Percentiles rank a stretch among this genome's conserved stretches.
Conservation (phyloP, 1,140 invertebrate genomes). For the Pseudomyrmex cubaensis region DNA sequence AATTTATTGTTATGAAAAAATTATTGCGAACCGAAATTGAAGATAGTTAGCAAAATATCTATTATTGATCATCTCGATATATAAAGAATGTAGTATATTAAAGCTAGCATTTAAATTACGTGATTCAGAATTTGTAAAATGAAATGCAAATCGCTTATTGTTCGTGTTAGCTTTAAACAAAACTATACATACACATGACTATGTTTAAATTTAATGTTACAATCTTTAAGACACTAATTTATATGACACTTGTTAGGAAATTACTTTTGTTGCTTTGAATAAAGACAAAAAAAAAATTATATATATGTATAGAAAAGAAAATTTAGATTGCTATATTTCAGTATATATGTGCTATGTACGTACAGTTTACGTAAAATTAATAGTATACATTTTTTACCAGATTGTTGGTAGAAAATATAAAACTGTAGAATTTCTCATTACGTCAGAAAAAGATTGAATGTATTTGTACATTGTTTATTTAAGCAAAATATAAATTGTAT, state of each 20-base stretch:
- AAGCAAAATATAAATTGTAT: conserved; percentile 28
- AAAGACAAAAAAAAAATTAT: background rate
- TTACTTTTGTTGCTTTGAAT: conserved; percentile 47
- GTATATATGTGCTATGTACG: conserved; percentile 42
- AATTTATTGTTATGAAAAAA: conserved; percentile 42
- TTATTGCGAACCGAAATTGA: conserved; percentile 34
- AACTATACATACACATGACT: no score
- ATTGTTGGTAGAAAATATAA: conserved; percentile 20
- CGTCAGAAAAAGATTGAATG: conserved; percentile 14
- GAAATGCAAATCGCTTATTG: background rate
- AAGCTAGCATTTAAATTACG: background rate
- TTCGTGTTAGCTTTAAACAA: no score
- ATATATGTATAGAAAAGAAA: conserved; percentile 36
- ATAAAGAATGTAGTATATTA: conserved; percentile 25
- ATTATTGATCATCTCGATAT: conserved; percentile 41
- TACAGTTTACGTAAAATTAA: conserved; percentile 58
- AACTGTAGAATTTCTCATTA: conserved; percentile 29
- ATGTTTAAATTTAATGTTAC: conserved; percentile 6
- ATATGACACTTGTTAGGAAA: conserved; percentile 47
- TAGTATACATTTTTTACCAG: conserved; percentile 45
- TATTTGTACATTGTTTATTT: conserved; percentile 52
- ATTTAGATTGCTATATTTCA: conserved; percentile 34
- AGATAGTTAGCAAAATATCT: conserved; percentile 21
- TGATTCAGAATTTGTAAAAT: conserved; percentile 4
- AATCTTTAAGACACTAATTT: conserved; percentile 26